Evolutionary conservation across 2,113 vertebrate species (phyloP).

Genomic region (Heterocephalus glaber): DNA sequence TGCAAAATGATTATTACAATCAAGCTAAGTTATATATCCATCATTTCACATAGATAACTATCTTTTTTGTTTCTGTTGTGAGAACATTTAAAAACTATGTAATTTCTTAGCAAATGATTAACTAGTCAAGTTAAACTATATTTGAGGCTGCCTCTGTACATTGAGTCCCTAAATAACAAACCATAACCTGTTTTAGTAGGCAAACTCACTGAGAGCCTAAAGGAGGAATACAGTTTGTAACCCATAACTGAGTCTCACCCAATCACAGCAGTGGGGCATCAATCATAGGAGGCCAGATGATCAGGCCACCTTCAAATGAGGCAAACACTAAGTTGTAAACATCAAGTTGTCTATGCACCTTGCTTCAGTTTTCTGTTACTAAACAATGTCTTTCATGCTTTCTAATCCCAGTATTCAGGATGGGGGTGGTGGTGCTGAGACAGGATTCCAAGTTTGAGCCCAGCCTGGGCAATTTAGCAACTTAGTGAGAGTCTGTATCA

Average conservation of each 20-base stretch:
- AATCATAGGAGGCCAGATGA: not conserved
- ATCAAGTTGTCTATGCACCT: not conserved
- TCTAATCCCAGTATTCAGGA: not conserved
- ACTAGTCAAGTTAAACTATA: not conserved
- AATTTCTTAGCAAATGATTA: not conserved
- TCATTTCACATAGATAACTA: not conserved
- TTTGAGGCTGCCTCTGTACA: not conserved
- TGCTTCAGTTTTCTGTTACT: not conserved
- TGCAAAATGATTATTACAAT: not conserved
- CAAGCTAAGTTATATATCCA: not conserved
- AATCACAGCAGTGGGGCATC: not conserved
- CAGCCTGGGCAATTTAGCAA: not conserved
- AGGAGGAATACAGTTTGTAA: not conserved
- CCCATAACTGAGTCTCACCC: not conserved
- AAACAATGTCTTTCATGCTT: not conserved
- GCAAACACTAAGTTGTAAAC: accelerated
- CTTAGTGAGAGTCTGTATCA: not conserved
- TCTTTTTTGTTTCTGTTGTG: not conserved
- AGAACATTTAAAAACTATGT: not conserved
- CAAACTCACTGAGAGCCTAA: not conserved
- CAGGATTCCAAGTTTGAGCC: not conserved
- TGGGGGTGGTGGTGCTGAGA: not conserved
- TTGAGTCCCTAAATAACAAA: not conserved
- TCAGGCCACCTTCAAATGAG: not conserved
- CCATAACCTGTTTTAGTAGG: not conserved